phyloP scores from a whole-genome alignment of 1,140 invertebrate genomes.

The Olivierus martensii region DNA sequence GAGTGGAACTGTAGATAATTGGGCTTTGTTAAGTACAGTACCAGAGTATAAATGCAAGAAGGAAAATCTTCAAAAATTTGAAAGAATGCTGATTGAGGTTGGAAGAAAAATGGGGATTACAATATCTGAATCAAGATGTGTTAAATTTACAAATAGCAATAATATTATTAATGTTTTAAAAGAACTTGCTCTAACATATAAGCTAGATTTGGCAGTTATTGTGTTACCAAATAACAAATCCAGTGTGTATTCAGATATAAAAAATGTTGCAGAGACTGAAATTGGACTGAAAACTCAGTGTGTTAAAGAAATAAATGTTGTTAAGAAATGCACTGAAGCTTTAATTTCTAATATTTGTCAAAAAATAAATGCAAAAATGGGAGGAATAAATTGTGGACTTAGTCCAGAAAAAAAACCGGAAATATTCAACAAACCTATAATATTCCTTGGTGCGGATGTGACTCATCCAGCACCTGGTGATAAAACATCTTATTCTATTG shows the following conservation, averaged over 20 bases:
- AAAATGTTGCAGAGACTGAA: constrained; percentile 54
- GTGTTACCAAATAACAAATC: background rate
- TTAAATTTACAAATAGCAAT: background rate
- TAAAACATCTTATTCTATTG: constrained; percentile 57
- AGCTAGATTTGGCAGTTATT: background rate
- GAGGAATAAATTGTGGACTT: constrained; percentile 48
- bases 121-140: background rate
- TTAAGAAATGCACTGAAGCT: constrained; percentile 24
- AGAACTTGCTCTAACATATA: background rate
- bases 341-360: constrained; percentile 55
- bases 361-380: constrained; percentile 73
- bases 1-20: background rate
- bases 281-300: constrained; percentile 69
- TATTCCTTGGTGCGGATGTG: constrained; percentile 76
- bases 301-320: constrained; percentile 45
- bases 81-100: too few species aligned
- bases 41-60: too few species aligned
- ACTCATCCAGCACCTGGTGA: constrained; percentile 67
- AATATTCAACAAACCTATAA: constrained; percentile 33
- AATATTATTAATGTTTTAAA: background rate
- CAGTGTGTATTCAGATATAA: constrained; percentile 38
- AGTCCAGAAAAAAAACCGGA: constrained; percentile 11
- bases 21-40: constrained; percentile 3
- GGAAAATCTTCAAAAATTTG: too few species aligned
- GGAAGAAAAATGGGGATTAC: too few species aligned